These are phyloP conservation scores for Listrodromus nycthemerus DNA, from an alignment of 2,888 invertebrate species.

Conservation along the genomic window DNA sequence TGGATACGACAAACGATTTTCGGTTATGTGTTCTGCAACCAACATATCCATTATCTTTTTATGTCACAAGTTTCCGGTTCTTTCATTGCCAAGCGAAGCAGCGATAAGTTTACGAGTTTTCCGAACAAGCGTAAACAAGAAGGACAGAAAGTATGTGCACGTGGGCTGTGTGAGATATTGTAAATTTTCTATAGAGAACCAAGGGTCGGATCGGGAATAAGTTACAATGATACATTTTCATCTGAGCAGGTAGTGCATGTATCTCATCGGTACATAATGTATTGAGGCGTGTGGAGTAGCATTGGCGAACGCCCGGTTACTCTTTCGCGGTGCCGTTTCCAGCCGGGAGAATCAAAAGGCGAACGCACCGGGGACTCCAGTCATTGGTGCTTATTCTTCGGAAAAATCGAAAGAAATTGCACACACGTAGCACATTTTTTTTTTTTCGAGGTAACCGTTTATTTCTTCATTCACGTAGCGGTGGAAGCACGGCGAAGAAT, in stretches of 20 bases:
- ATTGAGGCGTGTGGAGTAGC: background rate
- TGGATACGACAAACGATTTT: background rate
- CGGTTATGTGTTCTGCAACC: background rate
- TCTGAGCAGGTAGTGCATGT: conserved; percentile 3
- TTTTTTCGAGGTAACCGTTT: background rate
- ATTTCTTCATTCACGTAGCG: background rate
- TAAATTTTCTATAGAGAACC: background rate
- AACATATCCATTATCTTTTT: background rate
- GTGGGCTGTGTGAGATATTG: conserved; percentile 7
- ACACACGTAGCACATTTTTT: conserved; percentile 1
- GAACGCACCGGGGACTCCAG: conserved; percentile 7
- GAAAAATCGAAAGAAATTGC: conserved; percentile 24
- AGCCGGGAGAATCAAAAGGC: conserved; percentile 16
- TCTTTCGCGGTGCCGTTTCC: conserved; percentile 22
- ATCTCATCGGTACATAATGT: background rate
- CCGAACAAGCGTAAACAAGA: conserved; percentile 2
- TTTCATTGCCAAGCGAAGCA: background rate
- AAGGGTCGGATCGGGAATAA: conserved; percentile 8
- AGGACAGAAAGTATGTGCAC: background rate
- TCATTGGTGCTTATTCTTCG: conserved; percentile 13
- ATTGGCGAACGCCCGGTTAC: conserved; percentile 1
- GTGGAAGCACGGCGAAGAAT: background rate
- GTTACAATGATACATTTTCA: conserved; percentile 11
- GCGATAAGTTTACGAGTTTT: background rate
- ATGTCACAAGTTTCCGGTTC: background rate